phyloP scores from a whole-genome alignment of 1,140 invertebrate genomes.

The Rhopalosiphum padi region DNA sequence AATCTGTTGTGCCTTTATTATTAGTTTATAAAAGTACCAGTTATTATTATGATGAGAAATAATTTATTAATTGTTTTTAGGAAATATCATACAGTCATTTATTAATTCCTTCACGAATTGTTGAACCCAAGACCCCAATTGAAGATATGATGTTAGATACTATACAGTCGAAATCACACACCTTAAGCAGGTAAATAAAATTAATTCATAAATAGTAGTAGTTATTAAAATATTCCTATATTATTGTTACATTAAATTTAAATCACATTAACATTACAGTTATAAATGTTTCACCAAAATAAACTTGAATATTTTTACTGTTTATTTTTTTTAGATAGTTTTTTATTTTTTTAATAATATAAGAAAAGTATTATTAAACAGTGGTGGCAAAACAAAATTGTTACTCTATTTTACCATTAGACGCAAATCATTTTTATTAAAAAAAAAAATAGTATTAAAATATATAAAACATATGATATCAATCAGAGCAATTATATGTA shows the following conservation, averaged over 20 bases:
- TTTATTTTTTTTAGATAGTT: no score
- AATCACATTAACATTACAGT: neutral
- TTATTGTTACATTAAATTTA: neutral
- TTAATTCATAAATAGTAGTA: neutral
- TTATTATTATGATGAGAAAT: neutral
- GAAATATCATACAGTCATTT: constrained; percentile 88
- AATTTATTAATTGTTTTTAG: constrained; percentile 61
- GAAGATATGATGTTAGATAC: constrained; percentile 41
- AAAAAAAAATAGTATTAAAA: no score
- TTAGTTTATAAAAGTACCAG: no score
- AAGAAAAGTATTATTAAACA: no score
- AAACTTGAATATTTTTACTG: neutral
- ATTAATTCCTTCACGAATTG: constrained; percentile 72
- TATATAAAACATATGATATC: no score
- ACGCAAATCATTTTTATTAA: no score
- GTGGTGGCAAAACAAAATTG: no score
- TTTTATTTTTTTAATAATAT: no score
- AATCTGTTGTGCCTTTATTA: no score
- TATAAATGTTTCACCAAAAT: neutral
- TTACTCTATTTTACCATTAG: no score
- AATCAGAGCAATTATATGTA: no score
- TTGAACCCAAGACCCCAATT: constrained; percentile 36
- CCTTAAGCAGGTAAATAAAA: constrained; percentile 33
- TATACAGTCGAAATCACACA: constrained; percentile 16
- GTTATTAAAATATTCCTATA: neutral